These are phyloP conservation scores for Anguilla marmorata DNA, from an alignment of 2,797 vertebrate genomes.

Conservation along the genomic window DNA sequence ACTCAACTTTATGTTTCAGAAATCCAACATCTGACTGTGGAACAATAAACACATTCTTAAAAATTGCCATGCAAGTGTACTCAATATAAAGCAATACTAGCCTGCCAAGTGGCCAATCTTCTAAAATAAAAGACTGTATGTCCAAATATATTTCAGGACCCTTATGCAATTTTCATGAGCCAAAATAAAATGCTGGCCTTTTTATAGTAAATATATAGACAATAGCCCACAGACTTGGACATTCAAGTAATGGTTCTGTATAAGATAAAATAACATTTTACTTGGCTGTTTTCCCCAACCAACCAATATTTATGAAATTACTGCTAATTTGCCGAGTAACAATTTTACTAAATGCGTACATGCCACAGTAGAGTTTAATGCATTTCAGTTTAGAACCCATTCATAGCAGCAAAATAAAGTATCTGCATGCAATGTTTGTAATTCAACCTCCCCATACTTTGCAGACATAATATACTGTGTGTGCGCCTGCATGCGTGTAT, in stretches of 20 bases:
- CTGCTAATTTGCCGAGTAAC: background rate
- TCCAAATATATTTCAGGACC: background rate
- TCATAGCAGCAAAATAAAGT: background rate
- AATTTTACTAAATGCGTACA: background rate
- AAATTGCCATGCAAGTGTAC: too few species aligned
- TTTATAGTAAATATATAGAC: background rate
- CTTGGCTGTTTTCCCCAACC: too few species aligned
- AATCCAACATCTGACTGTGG: too few species aligned
- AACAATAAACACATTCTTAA: background rate
- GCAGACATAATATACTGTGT: background rate
- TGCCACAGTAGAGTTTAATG: background rate
- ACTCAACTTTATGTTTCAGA: too few species aligned
- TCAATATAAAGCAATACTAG: too few species aligned
- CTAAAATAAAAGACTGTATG: background rate
- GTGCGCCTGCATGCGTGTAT: background rate
- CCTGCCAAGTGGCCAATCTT: background rate
- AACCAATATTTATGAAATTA: background rate
- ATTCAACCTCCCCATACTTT: too few species aligned
- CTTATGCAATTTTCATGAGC: background rate
- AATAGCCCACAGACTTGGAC: background rate
- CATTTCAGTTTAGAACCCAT: background rate
- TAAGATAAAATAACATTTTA: background rate
- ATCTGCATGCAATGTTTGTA: background rate
- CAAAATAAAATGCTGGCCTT: conserved; percentile 6
- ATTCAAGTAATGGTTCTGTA: too few species aligned